These are phyloP conservation scores for Trachelus iudaicus DNA, from an alignment of 2,888 invertebrate species.

Conservation along the genomic window DNA sequence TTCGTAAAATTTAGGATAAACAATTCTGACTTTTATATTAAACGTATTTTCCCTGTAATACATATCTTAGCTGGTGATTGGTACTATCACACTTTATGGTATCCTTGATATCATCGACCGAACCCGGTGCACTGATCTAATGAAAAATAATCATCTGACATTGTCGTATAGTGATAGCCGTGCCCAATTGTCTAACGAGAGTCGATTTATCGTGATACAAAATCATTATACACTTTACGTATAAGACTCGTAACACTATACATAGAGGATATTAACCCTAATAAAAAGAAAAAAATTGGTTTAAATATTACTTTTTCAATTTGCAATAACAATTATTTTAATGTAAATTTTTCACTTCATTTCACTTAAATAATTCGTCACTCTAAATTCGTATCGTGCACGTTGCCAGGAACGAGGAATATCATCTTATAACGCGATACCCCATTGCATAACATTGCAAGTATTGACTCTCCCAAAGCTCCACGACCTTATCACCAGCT, in stretches of 20 bases:
- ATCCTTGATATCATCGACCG: no score
- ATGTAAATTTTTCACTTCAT: neutral
- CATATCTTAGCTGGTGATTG: neutral
- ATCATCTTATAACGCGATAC: neutral
- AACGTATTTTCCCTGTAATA: neutral
- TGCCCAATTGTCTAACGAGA: neutral
- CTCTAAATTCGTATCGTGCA: neutral
- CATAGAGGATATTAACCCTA: no score
- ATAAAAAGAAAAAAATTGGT: no score
- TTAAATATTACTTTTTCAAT: neutral
- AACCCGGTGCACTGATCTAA: neutral
- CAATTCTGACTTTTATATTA: neutral
- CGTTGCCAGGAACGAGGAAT: neutral
- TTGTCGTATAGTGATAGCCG: neutral
- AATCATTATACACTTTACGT: neutral
- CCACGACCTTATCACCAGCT: neutral
- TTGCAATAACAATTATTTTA: neutral
- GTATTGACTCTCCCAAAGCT: neutral
- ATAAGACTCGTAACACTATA: no score
- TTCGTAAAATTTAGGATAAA: neutral
- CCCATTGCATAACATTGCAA: neutral
- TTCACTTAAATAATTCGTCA: neutral
- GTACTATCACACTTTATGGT: neutral
- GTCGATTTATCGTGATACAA: neutral
- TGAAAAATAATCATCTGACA: neutral